Evolutionary conservation across 2,888 invertebrate species (phyloP).

Genomic region (Macrophya alboannulata): DNA sequence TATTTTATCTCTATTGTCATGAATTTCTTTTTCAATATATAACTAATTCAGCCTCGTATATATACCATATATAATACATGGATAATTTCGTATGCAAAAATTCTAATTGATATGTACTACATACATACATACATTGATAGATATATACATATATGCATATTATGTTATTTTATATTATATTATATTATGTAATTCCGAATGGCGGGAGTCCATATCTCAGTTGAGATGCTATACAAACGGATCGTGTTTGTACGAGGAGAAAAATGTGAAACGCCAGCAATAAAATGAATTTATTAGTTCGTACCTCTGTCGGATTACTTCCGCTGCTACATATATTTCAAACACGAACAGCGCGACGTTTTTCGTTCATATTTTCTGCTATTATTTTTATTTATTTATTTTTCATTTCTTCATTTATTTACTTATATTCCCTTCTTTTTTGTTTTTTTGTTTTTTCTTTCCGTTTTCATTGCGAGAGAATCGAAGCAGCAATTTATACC

Average conservation of each 20-base stretch:
- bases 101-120: no score
- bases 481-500: not conserved
- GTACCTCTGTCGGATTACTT: conserved; percentile 60
- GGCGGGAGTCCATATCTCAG: conserved; percentile 48
- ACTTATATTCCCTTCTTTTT: not conserved
- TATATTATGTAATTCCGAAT: conserved; percentile 35
- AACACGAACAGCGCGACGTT: conserved; percentile 43
- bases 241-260: conserved; percentile 58
- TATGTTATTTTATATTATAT: not conserved
- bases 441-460: not conserved
- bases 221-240: conserved; percentile 45
- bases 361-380: conserved; percentile 17
- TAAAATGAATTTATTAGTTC: conserved; percentile 62
- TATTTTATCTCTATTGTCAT: not conserved
- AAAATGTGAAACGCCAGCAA: conserved; percentile 55
- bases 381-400: not conserved
- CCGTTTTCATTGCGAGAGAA: not conserved
- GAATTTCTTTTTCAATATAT: not conserved
- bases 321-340: conserved; percentile 61
- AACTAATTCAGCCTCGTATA: not conserved
- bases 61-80: no score
- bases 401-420: not conserved
- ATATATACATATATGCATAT: not conserved
- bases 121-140: not conserved
- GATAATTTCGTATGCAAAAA: no score